phyloP scores from a whole-genome alignment of 1,140 invertebrate genomes.

The Planococcus citri region DNA sequence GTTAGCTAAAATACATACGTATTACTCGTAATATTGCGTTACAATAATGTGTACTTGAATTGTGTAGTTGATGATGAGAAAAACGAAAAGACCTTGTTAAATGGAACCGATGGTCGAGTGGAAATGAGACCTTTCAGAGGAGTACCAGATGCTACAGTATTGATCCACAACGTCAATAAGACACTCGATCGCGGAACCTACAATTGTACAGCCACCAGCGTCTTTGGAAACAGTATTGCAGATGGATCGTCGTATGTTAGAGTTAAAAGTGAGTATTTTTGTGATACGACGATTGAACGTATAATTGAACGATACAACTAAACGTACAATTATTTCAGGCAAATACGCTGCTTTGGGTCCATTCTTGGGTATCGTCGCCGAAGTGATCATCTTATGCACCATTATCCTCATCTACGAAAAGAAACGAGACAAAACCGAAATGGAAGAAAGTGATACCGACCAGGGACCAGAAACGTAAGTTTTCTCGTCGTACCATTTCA shows the following conservation, averaged over 20 bases:
- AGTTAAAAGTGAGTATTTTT: not conserved
- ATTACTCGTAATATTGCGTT: too few species aligned
- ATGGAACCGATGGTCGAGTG: not conserved
- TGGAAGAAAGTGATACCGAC: slow-evolving; percentile 84
- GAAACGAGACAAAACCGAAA: slow-evolving; percentile 77
- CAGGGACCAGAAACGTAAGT: slow-evolving; percentile 70
- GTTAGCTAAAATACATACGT: too few species aligned
- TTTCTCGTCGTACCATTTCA: too few species aligned
- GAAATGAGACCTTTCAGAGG: not conserved
- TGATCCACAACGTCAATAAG: not conserved
- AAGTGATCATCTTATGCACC: slow-evolving; percentile 82
- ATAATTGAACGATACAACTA: not conserved
- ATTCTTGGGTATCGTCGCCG: slow-evolving; percentile 81
- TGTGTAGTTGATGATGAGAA: not conserved
- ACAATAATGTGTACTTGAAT: too few species aligned
- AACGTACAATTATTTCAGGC: slow-evolving; percentile 40
- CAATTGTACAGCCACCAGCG: not conserved
- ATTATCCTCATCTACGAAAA: slow-evolving; percentile 94
- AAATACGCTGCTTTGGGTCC: slow-evolving; percentile 85
- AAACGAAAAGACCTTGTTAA: too few species aligned
- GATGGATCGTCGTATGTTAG: not conserved
- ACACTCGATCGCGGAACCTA: not conserved
- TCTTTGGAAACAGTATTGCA: not conserved
- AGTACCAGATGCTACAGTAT: not conserved
- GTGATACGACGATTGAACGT: too few species aligned